phyloP scores from a whole-genome alignment of 2,888 invertebrate genomes.

The Zelleria hepariella region DNA sequence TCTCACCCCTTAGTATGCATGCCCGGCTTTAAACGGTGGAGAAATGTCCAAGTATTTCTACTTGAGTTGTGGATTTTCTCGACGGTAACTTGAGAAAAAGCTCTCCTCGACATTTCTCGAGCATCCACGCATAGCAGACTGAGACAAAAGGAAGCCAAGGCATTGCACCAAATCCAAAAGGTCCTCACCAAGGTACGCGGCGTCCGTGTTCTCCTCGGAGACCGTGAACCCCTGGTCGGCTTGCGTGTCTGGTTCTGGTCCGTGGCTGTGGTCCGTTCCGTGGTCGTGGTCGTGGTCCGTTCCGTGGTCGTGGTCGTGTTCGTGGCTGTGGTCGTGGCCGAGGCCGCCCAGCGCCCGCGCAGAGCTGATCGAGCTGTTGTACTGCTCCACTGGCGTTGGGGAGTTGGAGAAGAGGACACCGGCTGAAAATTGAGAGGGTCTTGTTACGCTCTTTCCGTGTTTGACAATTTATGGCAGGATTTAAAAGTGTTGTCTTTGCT shows the following conservation, averaged over 20 bases:
- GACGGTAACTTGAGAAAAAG: too few relatives aligned
- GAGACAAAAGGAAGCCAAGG: neutral
- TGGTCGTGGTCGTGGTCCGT: constrained; percentile 20
- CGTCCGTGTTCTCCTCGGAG: constrained; percentile 55
- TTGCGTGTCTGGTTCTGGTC: constrained; percentile 20
- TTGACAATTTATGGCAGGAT: too few relatives aligned
- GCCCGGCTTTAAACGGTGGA: too few relatives aligned
- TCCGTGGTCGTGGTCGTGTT: constrained; percentile 14
- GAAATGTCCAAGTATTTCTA: too few relatives aligned
- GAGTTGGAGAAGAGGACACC: constrained; percentile 78
- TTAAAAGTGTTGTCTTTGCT: too few relatives aligned
- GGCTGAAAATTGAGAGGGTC: constrained; percentile 57
- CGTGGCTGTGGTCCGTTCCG: constrained; percentile 15
- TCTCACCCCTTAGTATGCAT: too few relatives aligned
- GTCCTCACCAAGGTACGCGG: constrained; percentile 62
- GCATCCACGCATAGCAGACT: neutral
- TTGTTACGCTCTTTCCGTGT: neutral
- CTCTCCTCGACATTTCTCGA: too few relatives aligned
- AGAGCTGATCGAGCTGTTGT: constrained; percentile 62
- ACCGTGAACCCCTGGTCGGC: constrained; percentile 23
- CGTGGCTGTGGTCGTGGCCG: constrained; percentile 21
- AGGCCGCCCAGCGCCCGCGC: constrained; percentile 74
- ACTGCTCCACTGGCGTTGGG: constrained; percentile 71
- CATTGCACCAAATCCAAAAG: too few relatives aligned
- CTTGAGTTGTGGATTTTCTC: too few relatives aligned